Percentiles rank a stretch among this genome's conserved stretches.
Conservation (phyloP, 1,140 invertebrate species). For the Camponotus vicinus region DNA sequence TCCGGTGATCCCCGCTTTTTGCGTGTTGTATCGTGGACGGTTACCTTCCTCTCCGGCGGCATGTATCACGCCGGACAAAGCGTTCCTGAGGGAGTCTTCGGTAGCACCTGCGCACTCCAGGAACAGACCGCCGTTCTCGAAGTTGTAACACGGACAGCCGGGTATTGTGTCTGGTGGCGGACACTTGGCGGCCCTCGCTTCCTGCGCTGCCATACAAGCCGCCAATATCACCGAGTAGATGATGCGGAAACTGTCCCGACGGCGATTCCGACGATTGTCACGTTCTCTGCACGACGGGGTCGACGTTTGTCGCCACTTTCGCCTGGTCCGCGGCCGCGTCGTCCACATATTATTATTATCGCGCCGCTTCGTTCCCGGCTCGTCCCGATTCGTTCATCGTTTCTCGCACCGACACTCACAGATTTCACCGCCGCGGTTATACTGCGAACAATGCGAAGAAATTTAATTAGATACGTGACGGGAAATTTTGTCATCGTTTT, state of each 20-base stretch:
- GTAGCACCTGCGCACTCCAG: conserved; percentile 94
- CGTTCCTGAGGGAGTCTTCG: conserved; percentile 85
- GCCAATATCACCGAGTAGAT: conserved; percentile 77
- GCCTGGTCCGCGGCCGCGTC: conserved; percentile 77
- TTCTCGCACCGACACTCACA: conserved; percentile 38
- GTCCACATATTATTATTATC: conserved; percentile 81
- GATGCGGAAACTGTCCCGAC: conserved; percentile 71
- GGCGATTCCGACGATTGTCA: conserved; percentile 58
- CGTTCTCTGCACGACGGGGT: conserved; percentile 57
- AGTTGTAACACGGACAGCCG: conserved; percentile 95
- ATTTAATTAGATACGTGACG: conserved; percentile 7
- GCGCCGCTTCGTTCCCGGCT: conserved; percentile 65
- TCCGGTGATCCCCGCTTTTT: conserved; percentile 48
- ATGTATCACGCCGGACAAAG: conserved; percentile 74
- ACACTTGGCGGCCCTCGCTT: conserved; percentile 78
- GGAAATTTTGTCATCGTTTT: neutral
- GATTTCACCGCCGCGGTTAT: conserved; percentile 18
- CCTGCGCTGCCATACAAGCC: conserved; percentile 74
- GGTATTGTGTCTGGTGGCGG: conserved; percentile 84
- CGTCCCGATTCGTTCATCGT: conserved; percentile 74
- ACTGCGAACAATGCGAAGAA: conserved; percentile 53
- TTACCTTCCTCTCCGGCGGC: conserved; percentile 76
- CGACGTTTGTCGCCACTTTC: conserved; percentile 75
- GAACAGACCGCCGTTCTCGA: conserved; percentile 96
- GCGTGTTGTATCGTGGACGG: conserved; percentile 30